Evolutionary conservation across 2,888 invertebrate genomes (phyloP), one percentile per base, ranked within the genome.

Genomic region (Protodeltote pygarga): DNA sequence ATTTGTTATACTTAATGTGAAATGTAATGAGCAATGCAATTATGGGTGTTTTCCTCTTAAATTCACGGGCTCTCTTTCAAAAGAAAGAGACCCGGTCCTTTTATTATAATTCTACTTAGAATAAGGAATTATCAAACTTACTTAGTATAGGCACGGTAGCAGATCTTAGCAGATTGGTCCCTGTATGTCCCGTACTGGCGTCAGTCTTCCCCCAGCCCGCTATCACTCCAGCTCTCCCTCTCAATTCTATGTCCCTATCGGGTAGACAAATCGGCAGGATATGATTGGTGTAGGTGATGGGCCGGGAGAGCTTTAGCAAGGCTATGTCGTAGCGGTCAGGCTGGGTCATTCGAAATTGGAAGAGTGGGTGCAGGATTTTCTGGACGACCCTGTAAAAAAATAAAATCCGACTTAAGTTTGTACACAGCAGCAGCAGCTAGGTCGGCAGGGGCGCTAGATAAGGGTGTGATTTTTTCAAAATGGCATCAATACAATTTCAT

Each of bases 131-230:
- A 5, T 4, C 3, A 5, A n/a, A 83, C 92, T 94, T 90, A 93
- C 96, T 95, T 62, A 97, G 92, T 68, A 97, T 96, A 34, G 97
- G 97, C 27, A 97, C 97, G 19, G 94, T 94, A 0, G 96, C 97
- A 50, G 96, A 96, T 71, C 96, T 93, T 52, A 97, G 87, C 58
- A 96, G 89, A 73, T 97, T 96, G 0, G 97, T 97, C 4, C 97
- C 97, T 8, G 95, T 95, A 58, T 96, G 95, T 0, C 95, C 94
- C 48, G 93, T 93, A 27, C 94, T 94, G 0, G 95, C 92, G 55
- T 95, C 95, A 0, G 96, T 95, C 82, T 97, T 97, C 1, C 97
- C 97, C 97, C 97, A 97, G 0, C 97, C 97, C 0, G 97, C 96
- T 0, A 97, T 96, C 0, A 92, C 87, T 0, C 90, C 92, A 0